phyloP scores from a whole-genome alignment of 2,113 vertebrate genomes.

The Puntigrus tetrazona region DNA sequence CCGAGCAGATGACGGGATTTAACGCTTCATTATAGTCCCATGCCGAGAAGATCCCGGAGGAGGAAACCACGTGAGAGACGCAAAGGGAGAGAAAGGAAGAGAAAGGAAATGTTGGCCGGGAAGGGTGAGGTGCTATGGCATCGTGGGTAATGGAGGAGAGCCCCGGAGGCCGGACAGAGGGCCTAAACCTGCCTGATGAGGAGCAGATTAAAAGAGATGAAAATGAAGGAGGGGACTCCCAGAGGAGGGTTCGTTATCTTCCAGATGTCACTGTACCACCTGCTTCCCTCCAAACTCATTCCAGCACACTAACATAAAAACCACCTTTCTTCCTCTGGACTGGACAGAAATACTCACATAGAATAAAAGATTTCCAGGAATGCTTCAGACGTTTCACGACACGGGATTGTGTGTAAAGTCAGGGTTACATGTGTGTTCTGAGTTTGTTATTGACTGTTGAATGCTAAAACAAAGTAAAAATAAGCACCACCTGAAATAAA shows the following conservation, averaged over 20 bases:
- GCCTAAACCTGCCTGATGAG: constrained; percentile 18
- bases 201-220: constrained; percentile 36
- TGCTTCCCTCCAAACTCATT: constrained; percentile 4
- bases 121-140: constrained; percentile 15
- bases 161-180: constrained; percentile 16
- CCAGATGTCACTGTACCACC: constrained; percentile 24
- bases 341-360: no score
- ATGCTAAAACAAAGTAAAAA: no score
- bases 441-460: no score
- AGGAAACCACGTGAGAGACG: background rate
- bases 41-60: constrained; percentile 39
- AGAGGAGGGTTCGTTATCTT: constrained; percentile 52
- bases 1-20: constrained; percentile 61
- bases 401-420: no score
- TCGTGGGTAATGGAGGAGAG: constrained; percentile 42
- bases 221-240: constrained; percentile 32
- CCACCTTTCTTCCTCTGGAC: no score
- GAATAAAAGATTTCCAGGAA: no score
- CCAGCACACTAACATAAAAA: no score
- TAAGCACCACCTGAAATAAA: no score
- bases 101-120: constrained; percentile 31
- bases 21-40: constrained; percentile 64
- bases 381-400: no score
- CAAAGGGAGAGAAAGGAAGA: background rate
- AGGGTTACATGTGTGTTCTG: no score